Evolutionary conservation across 2,113 vertebrate genomes (phyloP).

Genomic region (Oncorhynchus clarkii): DNA sequence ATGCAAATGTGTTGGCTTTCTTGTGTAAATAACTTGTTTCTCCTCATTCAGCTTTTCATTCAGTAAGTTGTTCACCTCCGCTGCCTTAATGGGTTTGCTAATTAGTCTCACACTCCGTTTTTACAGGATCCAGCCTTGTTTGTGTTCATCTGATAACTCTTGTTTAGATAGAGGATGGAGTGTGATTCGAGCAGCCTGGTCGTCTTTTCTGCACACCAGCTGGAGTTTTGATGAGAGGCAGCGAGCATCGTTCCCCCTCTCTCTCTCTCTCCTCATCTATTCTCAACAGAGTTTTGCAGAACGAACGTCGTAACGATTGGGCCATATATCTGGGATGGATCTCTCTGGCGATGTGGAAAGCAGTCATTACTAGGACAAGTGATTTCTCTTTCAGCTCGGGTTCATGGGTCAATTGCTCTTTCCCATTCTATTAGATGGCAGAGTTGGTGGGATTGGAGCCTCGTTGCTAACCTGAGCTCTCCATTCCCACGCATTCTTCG

Average conservation of each 20-base stretch:
- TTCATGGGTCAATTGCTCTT: constrained; percentile 73
- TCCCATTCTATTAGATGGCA: constrained; percentile 62
- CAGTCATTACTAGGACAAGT: constrained; percentile 66
- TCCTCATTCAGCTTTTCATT: constrained; percentile 31
- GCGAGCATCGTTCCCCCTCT: constrained; percentile 15
- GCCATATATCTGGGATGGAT: constrained; percentile 37
- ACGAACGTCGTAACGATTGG: constrained; percentile 16
- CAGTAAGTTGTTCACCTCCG: constrained; percentile 57
- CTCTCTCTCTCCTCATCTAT: constrained; percentile 19
- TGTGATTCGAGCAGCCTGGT: constrained; percentile 30
- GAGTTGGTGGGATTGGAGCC: constrained; percentile 66
- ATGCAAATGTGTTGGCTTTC: constrained; percentile 59
- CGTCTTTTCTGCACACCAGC: constrained; percentile 53
- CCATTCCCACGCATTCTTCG: constrained; percentile 69
- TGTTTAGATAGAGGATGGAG: constrained; percentile 45
- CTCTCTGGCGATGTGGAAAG: constrained; percentile 52
- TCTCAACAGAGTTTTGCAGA: constrained; percentile 30
- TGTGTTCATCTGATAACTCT: constrained; percentile 44
- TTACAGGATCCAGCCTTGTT: constrained; percentile 56
- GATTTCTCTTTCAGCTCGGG: constrained; percentile 67
- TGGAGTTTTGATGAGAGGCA: constrained; percentile 49
- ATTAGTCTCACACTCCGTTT: constrained; percentile 58
- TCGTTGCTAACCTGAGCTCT: constrained; percentile 56
- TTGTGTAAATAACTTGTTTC: constrained; percentile 47
- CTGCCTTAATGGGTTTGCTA: constrained; percentile 49